Percentiles rank a stretch among this genome's conserved stretches.
phyloP scores from a whole-genome alignment of 2,113 vertebrate genomes.

The Eptesicus fuscus region DNA sequence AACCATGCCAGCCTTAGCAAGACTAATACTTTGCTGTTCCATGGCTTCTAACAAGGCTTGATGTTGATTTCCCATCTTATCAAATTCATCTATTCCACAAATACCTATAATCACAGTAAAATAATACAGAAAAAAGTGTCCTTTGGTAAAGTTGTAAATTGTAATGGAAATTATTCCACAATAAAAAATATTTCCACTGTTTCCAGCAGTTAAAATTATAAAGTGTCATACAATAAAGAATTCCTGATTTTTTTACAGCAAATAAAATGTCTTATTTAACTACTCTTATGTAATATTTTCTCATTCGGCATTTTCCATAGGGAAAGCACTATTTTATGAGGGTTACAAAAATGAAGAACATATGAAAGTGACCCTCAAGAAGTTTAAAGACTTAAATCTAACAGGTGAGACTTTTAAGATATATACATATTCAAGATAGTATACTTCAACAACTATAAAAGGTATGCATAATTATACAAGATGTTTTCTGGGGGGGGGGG shows the following conservation, averaged over 20 bases:
- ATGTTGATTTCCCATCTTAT: conserved; percentile 97
- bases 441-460: neutral
- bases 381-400: neutral
- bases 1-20: conserved; percentile 97
- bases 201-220: conserved; percentile 43
- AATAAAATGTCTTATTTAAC: conserved; percentile 25
- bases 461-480: neutral
- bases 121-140: neutral
- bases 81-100: conserved; percentile 99
- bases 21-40: conserved; percentile 98
- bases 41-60: conserved; percentile 97
- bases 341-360: conserved; percentile 4
- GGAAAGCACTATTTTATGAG: neutral
- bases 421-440: neutral
- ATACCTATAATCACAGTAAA: conserved; percentile 84
- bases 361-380: neutral
- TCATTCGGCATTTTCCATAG: neutral
- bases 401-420: neutral
- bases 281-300: neutral
- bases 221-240: neutral
- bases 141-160: conserved; percentile 26
- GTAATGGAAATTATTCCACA: neutral
- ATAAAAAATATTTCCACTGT: conserved; percentile 28
- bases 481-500: neutral
- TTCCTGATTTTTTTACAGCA: conserved; percentile 3